Conservation (phyloP, 2,888 invertebrate species). For the Abrostola tripartita region DNA sequence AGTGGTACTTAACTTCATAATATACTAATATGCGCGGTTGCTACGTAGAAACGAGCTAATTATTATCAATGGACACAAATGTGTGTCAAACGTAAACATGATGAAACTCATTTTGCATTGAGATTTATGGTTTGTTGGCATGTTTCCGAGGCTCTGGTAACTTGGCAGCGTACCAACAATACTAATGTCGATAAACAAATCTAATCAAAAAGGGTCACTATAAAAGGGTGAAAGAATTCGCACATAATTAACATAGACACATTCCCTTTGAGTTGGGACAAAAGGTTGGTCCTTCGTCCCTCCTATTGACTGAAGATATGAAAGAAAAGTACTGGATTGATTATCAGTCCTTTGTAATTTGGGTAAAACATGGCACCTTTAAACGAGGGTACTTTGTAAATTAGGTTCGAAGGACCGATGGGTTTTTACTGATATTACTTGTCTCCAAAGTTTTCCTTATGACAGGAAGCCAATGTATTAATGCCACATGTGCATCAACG, state of each 20-base stretch:
- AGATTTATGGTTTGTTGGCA: conserved; percentile 2
- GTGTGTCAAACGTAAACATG: not conserved
- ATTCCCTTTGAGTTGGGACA: conserved; percentile 25
- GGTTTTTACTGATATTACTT: conserved; percentile 23
- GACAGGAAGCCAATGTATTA: conserved; percentile 17
- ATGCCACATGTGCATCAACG: not conserved
- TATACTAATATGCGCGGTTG: too few relatives aligned
- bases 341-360: conserved; percentile 44
- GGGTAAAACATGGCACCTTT: conserved; percentile 40
- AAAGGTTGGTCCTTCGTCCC: conserved; percentile 30
- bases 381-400: conserved; percentile 35
- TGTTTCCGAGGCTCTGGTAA: not conserved
- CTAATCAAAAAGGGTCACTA: not conserved
- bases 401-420: conserved; percentile 32
- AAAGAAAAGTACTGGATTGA: conserved; percentile 48
- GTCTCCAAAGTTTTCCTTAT: conserved; percentile 23
- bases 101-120: not conserved
- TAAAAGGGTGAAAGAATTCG: conserved; percentile 26
- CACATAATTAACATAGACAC: conserved; percentile 35
- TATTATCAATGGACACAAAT: not conserved
- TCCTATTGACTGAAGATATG: conserved; percentile 36
- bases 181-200: conserved; percentile 12
- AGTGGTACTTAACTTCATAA: too few relatives aligned
- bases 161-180: not conserved
- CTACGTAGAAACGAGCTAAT: not conserved